phyloP scores from a whole-genome alignment of 2,113 vertebrate species.

The Notarius quadriscutis region DNA sequence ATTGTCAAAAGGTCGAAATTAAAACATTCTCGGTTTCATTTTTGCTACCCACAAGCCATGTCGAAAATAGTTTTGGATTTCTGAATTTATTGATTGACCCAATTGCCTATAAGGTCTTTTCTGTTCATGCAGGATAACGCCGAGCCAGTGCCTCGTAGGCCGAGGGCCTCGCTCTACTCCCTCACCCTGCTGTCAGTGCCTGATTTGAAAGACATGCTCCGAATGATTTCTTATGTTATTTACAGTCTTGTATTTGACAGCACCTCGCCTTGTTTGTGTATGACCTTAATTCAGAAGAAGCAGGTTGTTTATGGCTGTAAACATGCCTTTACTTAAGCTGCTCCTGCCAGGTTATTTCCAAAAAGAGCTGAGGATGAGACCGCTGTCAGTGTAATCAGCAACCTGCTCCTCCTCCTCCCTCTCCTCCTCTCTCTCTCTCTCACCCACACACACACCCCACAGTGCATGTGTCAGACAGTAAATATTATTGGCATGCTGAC shows the following conservation, averaged over 20 bases:
- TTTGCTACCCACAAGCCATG: slow-evolving; percentile 56
- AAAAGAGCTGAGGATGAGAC: slow-evolving; percentile 62
- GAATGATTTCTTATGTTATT: slow-evolving; percentile 30
- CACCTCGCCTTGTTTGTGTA: slow-evolving; percentile 31
- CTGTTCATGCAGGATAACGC: slow-evolving; percentile 40
- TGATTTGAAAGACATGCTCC: slow-evolving; percentile 23
- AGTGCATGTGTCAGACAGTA: slow-evolving; percentile 69
- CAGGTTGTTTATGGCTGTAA: slow-evolving; percentile 8
- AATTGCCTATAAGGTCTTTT: slow-evolving; percentile 62
- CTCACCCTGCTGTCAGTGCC: neutral
- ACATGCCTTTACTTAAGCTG: slow-evolving; percentile 16
- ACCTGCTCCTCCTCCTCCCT: slow-evolving; percentile 50
- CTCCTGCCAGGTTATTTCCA: slow-evolving; percentile 52
- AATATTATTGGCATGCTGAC: slow-evolving; percentile 78
- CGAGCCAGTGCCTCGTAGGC: neutral
- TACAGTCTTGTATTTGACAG: slow-evolving; percentile 21
- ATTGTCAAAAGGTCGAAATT: slow-evolving; percentile 58
- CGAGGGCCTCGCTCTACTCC: neutral
- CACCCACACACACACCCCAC: slow-evolving; percentile 58
- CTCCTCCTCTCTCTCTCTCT: neutral
- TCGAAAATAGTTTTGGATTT: slow-evolving; percentile 64
- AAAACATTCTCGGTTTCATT: slow-evolving; percentile 50
- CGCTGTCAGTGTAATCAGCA: slow-evolving; percentile 71
- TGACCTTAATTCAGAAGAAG: slow-evolving; percentile 43
- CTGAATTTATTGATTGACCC: slow-evolving; percentile 63